These are phyloP conservation scores for Drosophila pectinifera DNA, from an alignment of 1,140 invertebrate species.

Conservation along the genomic window DNA sequence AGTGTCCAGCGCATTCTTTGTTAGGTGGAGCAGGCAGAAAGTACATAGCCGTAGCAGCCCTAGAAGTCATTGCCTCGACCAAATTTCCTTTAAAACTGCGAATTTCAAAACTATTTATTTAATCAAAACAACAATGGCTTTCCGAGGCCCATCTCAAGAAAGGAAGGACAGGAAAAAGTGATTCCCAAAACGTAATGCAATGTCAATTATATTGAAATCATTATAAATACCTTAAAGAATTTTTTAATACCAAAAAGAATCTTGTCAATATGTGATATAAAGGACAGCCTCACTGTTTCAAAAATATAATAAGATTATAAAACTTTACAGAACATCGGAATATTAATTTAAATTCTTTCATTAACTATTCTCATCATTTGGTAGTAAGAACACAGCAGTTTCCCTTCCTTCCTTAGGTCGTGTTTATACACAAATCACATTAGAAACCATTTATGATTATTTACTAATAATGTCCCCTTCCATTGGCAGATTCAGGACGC, in stretches of 20 bases:
- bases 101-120: conserved; percentile 23
- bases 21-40: conserved; percentile 55
- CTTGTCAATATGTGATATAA: background rate
- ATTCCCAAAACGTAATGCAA: background rate
- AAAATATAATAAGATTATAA: background rate
- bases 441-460: background rate
- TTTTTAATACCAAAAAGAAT: too few relatives aligned
- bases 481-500: conserved; percentile 81
- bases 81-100: conserved; percentile 24
- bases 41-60: background rate
- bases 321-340: background rate
- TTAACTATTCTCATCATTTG: too few relatives aligned
- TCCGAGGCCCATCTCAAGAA: background rate
- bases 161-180: too few relatives aligned
- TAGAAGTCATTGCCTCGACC: conserved; percentile 1
- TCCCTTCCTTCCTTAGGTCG: background rate
- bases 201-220: too few relatives aligned
- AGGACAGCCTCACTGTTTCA: background rate
- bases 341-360: background rate
- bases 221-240: too few relatives aligned
- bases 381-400: background rate
- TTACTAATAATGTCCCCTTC: conserved; percentile 13
- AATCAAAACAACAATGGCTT: background rate
- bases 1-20: conserved; percentile 68
- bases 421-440: background rate